These are phyloP conservation scores for Heptranchias perlo DNA, from an alignment of 2,113 vertebrate genomes.

Conservation along the genomic window DNA sequence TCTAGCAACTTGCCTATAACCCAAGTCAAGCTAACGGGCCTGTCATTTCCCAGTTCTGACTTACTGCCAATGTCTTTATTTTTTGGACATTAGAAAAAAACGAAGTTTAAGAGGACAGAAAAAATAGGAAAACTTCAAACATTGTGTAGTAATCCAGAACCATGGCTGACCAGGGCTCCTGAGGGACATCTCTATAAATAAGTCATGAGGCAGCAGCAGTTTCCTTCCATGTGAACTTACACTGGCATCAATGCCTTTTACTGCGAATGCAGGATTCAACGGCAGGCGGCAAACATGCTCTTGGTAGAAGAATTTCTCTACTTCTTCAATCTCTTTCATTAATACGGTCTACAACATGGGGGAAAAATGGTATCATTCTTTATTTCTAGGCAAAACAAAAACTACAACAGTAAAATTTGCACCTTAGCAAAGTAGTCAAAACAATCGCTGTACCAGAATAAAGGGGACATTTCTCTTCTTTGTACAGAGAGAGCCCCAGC, in stretches of 20 bases:
- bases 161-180: background rate
- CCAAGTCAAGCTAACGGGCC: background rate
- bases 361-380: background rate
- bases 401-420: background rate
- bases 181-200: background rate
- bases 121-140: background rate
- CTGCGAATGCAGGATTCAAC: conserved; percentile 46
- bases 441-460: background rate
- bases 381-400: conserved; percentile 48
- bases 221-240: conserved; percentile 46
- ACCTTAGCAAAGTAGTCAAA: background rate
- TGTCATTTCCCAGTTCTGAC: background rate
- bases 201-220: background rate
- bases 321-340: conserved; percentile 48
- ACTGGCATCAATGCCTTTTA: conserved; percentile 51
- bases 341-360: conserved; percentile 54
- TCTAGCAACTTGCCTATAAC: background rate
- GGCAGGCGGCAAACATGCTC: conserved; percentile 54
- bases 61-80: background rate
- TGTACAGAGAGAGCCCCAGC: background rate
- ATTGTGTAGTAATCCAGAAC: background rate
- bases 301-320: conserved; percentile 55
- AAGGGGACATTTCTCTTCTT: background rate
- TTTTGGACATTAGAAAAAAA: background rate
- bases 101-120: background rate